These are phyloP conservation scores for Oriolus oriolus DNA, from an alignment of 2,113 vertebrate genomes.

Conservation along the genomic window DNA sequence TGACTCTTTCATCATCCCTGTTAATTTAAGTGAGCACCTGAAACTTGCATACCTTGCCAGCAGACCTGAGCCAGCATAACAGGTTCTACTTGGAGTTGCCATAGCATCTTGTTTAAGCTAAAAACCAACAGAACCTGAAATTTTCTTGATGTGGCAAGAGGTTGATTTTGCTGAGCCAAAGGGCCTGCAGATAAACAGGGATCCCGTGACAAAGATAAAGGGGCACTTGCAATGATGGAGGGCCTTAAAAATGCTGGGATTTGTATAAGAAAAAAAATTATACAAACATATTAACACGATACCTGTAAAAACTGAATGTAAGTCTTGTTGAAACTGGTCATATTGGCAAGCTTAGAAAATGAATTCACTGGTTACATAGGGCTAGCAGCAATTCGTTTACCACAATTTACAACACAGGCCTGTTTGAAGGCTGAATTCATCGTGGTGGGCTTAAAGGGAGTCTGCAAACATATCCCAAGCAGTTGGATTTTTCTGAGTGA, in stretches of 20 bases:
- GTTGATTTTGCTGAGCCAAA: background rate
- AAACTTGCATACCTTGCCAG: background rate
- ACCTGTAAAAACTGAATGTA: background rate
- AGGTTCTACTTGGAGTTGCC: background rate
- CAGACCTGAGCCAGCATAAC: conserved; percentile 13
- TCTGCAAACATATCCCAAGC: background rate
- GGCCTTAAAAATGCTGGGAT: background rate
- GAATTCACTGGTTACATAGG: background rate
- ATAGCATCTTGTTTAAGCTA: background rate
- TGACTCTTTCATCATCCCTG: background rate
- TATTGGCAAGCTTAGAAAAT: background rate
- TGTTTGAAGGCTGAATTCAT: background rate
- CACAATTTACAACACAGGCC: background rate
- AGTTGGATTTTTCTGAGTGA: background rate
- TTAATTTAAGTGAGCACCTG: background rate
- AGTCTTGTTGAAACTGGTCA: background rate
- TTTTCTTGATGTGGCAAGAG: conserved; percentile 4
- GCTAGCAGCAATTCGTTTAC: background rate
- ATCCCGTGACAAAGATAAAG: background rate
- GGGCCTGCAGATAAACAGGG: background rate
- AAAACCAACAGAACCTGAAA: background rate
- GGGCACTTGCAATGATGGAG: background rate
- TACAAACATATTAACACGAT: background rate
- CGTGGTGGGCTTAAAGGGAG: background rate
- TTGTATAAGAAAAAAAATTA: background rate